A percentile compares a stretch with the other conserved stretches of the same genome.
Evolutionary conservation across 2,888 invertebrate species (phyloP).

Genomic region (Heliconius erato): DNA sequence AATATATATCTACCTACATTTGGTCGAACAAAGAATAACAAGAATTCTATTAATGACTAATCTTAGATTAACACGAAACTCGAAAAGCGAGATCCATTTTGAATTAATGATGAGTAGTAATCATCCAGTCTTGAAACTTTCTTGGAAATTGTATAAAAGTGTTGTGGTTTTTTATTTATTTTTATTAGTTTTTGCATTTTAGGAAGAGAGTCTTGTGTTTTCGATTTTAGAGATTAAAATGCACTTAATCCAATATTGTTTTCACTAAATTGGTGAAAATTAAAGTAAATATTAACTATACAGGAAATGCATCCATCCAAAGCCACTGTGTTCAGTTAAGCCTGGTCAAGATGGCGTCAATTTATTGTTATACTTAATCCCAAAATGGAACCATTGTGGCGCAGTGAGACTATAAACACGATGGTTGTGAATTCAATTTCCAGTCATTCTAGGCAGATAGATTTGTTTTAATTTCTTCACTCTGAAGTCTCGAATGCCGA

Average conservation of each 20-base stretch:
- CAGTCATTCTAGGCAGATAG: too few relatives aligned
- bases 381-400: slow-evolving; percentile 56
- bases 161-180: slow-evolving; percentile 53
- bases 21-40: slow-evolving; percentile 65
- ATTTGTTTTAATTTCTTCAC: too few relatives aligned
- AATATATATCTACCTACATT: slow-evolving; percentile 47
- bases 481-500: too few relatives aligned
- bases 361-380: slow-evolving; percentile 38
- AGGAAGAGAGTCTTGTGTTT: not conserved
- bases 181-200: not conserved
- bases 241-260: not conserved
- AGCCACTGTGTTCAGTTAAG: not conserved
- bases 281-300: not conserved
- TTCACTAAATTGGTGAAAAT: not conserved
- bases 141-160: slow-evolving; percentile 72
- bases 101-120: slow-evolving; percentile 72
- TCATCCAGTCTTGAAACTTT: slow-evolving; percentile 69
- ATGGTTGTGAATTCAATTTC: too few relatives aligned
- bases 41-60: slow-evolving; percentile 76
- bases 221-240: too few relatives aligned
- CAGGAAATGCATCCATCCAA: not conserved
- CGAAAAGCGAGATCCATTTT: slow-evolving; percentile 37
- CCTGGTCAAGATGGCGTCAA: not conserved
- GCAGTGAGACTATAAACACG: not conserved
- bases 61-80: slow-evolving; percentile 64